These are phyloP conservation scores for Siniperca scherzeri DNA, from an alignment of 2,797 vertebrate genomes.

Conservation along the genomic window DNA sequence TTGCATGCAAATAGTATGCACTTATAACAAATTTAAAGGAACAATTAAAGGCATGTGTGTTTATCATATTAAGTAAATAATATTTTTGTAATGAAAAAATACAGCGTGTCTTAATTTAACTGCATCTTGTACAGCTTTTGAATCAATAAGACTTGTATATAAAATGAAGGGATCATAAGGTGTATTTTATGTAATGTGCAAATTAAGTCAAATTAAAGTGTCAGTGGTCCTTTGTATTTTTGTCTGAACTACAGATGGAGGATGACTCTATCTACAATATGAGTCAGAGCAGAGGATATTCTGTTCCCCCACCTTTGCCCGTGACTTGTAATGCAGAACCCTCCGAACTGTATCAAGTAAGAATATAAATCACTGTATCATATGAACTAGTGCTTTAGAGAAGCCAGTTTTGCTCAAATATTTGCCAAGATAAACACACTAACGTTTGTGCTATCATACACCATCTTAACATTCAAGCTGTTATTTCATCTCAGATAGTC, in stretches of 20 bases:
- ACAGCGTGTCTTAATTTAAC: background rate
- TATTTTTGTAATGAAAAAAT: background rate
- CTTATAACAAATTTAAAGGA: background rate
- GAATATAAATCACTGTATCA: constrained; percentile 24
- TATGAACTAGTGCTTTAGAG: background rate
- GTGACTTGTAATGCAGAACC: constrained; percentile 60
- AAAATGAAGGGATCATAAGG: background rate
- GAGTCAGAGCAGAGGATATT: constrained; percentile 71
- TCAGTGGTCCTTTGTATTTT: constrained; percentile 1
- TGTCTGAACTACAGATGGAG: constrained; percentile 64
- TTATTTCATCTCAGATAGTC: constrained; percentile 74
- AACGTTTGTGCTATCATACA: background rate
- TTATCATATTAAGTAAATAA: background rate
- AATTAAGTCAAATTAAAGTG: background rate
- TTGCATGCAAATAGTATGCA: background rate
- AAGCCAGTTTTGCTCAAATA: constrained; percentile 2
- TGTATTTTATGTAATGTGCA: background rate
- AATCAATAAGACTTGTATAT: background rate
- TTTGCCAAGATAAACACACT: background rate
- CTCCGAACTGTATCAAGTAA: constrained; percentile 85
- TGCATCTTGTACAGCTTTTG: background rate
- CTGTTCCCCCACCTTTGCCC: constrained; percentile 73
- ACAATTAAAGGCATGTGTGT: background rate
- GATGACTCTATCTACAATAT: constrained; percentile 81
- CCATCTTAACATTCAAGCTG: constrained; percentile 4